Evolutionary conservation across 2,888 invertebrate species (phyloP), one percentile per base, ranked within the genome.

Genomic region (Drosophila eohydei): DNA sequence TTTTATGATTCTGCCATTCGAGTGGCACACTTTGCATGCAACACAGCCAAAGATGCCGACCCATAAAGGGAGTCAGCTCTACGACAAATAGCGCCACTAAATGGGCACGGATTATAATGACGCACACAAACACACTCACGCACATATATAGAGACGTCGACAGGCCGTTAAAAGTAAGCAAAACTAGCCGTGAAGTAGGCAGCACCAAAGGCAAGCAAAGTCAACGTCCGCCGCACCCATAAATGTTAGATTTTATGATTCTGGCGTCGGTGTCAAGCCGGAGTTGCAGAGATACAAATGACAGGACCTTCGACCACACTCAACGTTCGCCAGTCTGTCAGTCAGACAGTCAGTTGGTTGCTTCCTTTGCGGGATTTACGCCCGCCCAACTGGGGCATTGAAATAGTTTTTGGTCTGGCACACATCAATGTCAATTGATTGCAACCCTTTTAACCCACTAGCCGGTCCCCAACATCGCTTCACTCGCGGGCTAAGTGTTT

Each of bases 341-440:
- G 48, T 61, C 54, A 21, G 52, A 7, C 41, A 21, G 71, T 8
- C 32, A 34, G 50, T 21, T 34, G 11, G 44, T 16, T 46, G 51
- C 14, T 14, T 40, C 40, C 38, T 11, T 56, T 28, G 38, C n/a
- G 38, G 21, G 48, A 34, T 8, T 51, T 41, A 36, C 38, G 38
- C 26, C 8, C 9, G n/a, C 30, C 71, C 88, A 52, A 78, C 78
- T 66, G 57, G 74, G 77, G 75, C 67, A 76, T 85, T 74, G 80
- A 70, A 78, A 90, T 89, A 90, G 88, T 90, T 90, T 86, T 84
- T 83, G 90, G 90, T 89, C 90, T 83, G 79, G 74, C 90, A 79
- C 74, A 87, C 90, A 86, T 90, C 89, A 89, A 86, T 86, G 90
- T 86, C 85, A 90, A 90, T 86, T 90, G 85, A 90, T 90, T 83